Conservation (phyloP, 1,140 invertebrate species). For the Ceratosolen fusciceps region DNA sequence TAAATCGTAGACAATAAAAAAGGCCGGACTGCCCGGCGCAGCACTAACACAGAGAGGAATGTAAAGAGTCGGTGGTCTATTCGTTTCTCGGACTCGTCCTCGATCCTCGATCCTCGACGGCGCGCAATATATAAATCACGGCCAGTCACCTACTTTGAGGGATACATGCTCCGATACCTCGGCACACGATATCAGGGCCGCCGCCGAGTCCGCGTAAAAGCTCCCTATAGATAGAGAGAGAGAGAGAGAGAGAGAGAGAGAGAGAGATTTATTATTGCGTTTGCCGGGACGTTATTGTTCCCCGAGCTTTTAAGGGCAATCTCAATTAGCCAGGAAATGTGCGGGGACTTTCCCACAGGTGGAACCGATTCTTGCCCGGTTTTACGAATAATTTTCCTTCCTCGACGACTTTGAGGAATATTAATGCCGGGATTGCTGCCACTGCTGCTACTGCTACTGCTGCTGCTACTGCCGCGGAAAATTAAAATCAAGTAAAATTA, state of each 20-base stretch:
- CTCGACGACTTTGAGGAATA: not conserved
- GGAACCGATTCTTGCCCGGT: not conserved
- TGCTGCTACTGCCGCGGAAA: not conserved
- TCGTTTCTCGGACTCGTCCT: conserved; percentile 52
- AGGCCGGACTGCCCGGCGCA: not conserved
- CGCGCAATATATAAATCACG: conserved; percentile 56
- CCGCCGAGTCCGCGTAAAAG: not conserved
- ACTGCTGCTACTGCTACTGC: not conserved
- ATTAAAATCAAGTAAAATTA: not conserved
- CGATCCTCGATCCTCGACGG: conserved; percentile 56
- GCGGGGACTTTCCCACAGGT: not conserved
- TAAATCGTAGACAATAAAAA: conserved; percentile 35
- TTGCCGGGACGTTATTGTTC: not conserved
- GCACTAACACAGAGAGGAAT: not conserved
- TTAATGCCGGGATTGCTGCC: not conserved
- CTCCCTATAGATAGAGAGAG: no score
- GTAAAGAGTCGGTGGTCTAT: no score
- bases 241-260: no score
- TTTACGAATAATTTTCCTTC: not conserved
- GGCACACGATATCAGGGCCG: conserved; percentile 24
- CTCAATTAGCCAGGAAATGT: not conserved
- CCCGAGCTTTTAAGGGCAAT: not conserved
- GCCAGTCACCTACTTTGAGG: conserved; percentile 65
- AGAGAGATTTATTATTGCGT: no score
- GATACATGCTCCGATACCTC: conserved; percentile 23